These are phyloP conservation scores for Eumaeus atala DNA, from an alignment of 1,140 invertebrate species.

Conservation along the genomic window DNA sequence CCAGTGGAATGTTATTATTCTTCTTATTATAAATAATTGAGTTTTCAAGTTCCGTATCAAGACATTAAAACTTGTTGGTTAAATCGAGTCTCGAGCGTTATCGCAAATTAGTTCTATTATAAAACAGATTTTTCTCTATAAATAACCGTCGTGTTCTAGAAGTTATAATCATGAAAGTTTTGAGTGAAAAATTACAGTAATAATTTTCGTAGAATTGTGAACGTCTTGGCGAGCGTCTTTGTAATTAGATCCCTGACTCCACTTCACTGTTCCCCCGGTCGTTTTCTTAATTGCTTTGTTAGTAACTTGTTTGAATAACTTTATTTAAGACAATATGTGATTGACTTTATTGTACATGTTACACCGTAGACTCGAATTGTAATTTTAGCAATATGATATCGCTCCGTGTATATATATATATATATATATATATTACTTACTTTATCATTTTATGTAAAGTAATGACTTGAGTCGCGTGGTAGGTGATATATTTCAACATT, in stretches of 20 bases:
- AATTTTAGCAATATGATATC: no score
- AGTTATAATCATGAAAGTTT: constrained; percentile 40
- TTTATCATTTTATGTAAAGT: no score
- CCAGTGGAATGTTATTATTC: no score
- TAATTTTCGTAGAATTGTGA: constrained; percentile 50
- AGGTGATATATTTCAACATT: no score
- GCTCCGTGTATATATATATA: no score
- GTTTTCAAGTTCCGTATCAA: background rate
- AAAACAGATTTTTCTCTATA: constrained; percentile 7
- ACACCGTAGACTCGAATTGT: no score
- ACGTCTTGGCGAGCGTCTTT: constrained; percentile 49
- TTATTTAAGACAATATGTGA: background rate
- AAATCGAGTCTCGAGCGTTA: background rate
- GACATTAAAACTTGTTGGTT: constrained; percentile 6
- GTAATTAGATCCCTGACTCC: constrained; percentile 51
- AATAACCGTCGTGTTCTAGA: constrained; percentile 12
- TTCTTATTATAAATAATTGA: no score
- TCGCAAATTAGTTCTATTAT: constrained; percentile 7
- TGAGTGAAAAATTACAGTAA: constrained; percentile 58
- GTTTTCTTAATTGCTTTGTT: constrained; percentile 51
- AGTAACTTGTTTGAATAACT: constrained; percentile 31
- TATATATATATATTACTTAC: no score
- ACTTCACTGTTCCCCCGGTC: constrained; percentile 36
- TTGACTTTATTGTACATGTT: background rate
- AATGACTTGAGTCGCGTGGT: no score